Conservation (phyloP, 2,888 invertebrate species). For the Macaria notata region DNA sequence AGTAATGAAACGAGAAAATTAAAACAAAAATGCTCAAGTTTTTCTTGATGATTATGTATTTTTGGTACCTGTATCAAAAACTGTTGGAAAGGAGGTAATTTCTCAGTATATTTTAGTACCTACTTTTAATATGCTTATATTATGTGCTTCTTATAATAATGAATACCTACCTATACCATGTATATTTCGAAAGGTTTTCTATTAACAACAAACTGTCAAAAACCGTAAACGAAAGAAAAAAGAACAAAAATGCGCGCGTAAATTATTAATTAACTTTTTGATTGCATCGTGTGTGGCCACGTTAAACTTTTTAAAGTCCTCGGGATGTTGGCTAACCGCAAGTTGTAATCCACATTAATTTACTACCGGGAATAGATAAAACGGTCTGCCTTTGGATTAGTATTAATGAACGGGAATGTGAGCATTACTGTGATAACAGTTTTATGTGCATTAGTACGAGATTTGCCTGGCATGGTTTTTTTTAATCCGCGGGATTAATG, state of each 20-base stretch:
- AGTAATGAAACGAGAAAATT: conserved; percentile 13
- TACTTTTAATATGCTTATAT: no score
- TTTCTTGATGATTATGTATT: no score
- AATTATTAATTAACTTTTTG: conserved; percentile 34
- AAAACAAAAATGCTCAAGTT: conserved; percentile 4
- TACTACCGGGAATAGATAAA: conserved; percentile 59
- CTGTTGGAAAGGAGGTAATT: no score
- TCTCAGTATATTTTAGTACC: no score
- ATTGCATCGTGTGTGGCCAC: conserved; percentile 63
- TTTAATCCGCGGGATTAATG: conserved; percentile 13
- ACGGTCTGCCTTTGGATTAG: conserved; percentile 52
- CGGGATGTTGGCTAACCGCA: conserved; percentile 60
- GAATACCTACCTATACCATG: no score
- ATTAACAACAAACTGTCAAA: neutral
- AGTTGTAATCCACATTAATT: conserved; percentile 50
- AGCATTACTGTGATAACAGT: conserved; percentile 42
- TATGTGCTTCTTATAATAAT: no score
- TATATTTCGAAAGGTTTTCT: neutral
- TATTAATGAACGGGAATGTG: conserved; percentile 51
- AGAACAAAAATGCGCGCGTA: neutral
- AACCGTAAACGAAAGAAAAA: no score
- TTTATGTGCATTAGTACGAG: conserved; percentile 40
- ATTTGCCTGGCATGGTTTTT: conserved; percentile 37
- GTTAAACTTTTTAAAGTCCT: conserved; percentile 43
- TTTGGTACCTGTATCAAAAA: no score